Base-by-base conservation (phyloP, 2,797 vertebrate genomes). In the Triplophysa bombifrons region DNA sequence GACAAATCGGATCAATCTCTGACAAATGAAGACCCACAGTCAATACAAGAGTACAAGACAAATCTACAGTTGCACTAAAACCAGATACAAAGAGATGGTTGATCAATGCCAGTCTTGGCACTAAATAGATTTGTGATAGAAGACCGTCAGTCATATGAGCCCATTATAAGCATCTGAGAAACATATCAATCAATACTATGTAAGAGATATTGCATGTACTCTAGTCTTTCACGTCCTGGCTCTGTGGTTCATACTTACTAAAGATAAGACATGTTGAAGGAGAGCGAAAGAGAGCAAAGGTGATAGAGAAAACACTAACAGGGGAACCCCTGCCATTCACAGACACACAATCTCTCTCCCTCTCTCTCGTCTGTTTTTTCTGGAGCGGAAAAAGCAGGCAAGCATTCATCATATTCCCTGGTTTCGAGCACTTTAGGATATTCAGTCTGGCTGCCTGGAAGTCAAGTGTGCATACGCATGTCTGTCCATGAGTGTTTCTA, bases 331-430 rank as follows among this genome's bases (percentile, higher is more conserved):
- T 78, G 65, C 75, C 38, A 69, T 65, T 60, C n/a, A 41, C 34
- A 65, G 48, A 30, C 46, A 58, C 68, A 38, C 20, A 48, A 46
- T 68, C 44, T 38, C 60, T 51, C 44, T 60, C 48, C 25, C 60
- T 10, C 44, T 25, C 27, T 41, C 30, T 46, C 19, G 20, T 76
- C 67, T 61, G 63, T 22, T 8, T 25, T 73, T 76, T 55, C 63
- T 80, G 63, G 74, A 64, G 82, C 20, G 6, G 78, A 81, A 80
- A 80, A 68, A 74, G 34, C 55, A 30, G 16, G n/a, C 22, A 27
- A 69, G 50, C 20, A 2, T 48, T 80, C 50, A 20, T 58, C 69
- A 78, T 66, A 81, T 70, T 78, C 70, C 41, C 64, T 77, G 44
- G 69, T 69, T 77, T 22, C 30, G 61, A 41, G 69, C 69, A 68